Evolutionary conservation across 2,888 invertebrate species (phyloP).

Genomic region (Rhorus exstirpatorius): DNA sequence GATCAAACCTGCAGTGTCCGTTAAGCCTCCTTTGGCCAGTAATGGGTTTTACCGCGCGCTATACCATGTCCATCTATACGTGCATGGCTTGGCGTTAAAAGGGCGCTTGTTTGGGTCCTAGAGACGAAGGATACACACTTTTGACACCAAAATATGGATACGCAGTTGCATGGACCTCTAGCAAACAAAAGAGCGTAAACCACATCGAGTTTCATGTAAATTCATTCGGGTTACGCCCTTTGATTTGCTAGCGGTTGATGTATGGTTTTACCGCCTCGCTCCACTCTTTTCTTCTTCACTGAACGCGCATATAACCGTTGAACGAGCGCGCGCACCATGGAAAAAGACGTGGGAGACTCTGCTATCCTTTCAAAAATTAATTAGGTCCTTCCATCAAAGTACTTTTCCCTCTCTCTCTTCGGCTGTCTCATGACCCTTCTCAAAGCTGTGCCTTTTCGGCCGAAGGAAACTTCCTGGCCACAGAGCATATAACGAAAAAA

Average conservation of each 20-base stretch:
- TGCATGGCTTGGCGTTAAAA: background rate
- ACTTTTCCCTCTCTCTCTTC: conserved; percentile 47
- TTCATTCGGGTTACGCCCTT: conserved; percentile 15
- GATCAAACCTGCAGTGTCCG: conserved; percentile 49
- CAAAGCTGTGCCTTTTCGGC: conserved; percentile 36
- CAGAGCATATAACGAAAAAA: conserved; percentile 12
- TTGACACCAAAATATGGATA: background rate
- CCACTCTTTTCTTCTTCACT: conserved; percentile 18
- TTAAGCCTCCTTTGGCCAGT: conserved; percentile 58
- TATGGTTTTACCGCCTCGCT: conserved; percentile 19
- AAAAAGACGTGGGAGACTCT: conserved; percentile 24
- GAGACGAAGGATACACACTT: background rate
- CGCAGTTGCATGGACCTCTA: background rate
- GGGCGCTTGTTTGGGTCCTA: background rate
- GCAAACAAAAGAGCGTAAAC: conserved; percentile 9
- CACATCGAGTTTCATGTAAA: conserved; percentile 8
- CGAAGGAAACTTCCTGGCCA: conserved; percentile 11
- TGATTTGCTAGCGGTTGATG: conserved; percentile 1
- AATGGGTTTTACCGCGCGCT: conserved; percentile 57
- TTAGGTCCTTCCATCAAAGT: conserved; percentile 70
- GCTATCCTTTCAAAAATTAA: conserved; percentile 64
- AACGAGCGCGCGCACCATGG: conserved; percentile 30
- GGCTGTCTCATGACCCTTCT: conserved; percentile 27
- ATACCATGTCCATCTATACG: conserved; percentile 8
- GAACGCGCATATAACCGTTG: conserved; percentile 24